Percentiles rank a stretch among this genome's conserved stretches.
phyloP scores from a whole-genome alignment of 2,113 vertebrate genomes.

The Cathartes aura region DNA sequence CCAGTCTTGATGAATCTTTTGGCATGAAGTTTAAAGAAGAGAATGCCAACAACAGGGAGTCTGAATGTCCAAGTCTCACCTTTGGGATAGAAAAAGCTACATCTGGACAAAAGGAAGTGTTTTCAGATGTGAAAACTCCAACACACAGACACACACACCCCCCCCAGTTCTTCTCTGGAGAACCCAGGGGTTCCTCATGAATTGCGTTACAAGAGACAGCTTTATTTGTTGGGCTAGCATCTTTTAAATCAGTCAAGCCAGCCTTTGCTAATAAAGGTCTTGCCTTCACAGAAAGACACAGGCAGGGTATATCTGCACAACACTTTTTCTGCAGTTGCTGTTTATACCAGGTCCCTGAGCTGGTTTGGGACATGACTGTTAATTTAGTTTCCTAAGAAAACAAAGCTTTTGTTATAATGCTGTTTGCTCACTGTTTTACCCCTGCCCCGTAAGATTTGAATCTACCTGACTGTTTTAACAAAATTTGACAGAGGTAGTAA shows the following conservation, averaged over 20 bases:
- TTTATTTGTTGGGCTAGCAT: not conserved
- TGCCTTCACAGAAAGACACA: not conserved
- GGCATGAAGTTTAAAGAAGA: not conserved
- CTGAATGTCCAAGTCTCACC: not conserved
- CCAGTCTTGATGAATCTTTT: not conserved
- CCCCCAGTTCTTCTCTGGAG: not conserved
- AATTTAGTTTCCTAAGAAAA: not conserved
- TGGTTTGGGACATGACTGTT: not conserved
- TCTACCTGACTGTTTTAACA: not conserved
- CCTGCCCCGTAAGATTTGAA: not conserved
- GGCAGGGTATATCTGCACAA: not conserved
- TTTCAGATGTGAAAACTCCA: not conserved
- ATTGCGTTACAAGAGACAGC: not conserved
- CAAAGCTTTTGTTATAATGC: not conserved
- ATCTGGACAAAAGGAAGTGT: not conserved
- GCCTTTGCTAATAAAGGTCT: not conserved
- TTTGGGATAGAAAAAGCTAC: not conserved
- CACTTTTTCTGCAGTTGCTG: not conserved
- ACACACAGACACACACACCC: no score
- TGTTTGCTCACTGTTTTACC: not conserved
- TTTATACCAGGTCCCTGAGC: not conserved
- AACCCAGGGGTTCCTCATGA: not conserved
- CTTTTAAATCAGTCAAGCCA: not conserved
- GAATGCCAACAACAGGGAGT: not conserved
- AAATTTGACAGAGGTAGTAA: not conserved